phyloP scores from a whole-genome alignment of 2,888 invertebrate genomes.

The Dichetophora obliterata region DNA sequence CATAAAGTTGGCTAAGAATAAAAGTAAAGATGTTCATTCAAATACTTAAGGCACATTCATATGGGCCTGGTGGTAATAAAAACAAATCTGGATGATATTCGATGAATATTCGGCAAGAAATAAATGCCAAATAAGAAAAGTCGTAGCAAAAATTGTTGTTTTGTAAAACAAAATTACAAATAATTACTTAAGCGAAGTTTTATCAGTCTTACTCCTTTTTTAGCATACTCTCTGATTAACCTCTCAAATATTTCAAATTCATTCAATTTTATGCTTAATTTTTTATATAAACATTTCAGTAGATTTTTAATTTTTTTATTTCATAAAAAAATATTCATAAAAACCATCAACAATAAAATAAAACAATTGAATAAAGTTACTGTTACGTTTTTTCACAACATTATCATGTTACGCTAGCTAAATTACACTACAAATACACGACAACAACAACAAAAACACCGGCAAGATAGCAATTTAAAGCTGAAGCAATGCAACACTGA shows the following conservation, averaged over 20 bases:
- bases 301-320: too few relatives aligned
- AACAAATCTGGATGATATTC: background rate
- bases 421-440: background rate
- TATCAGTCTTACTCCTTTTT: too few relatives aligned
- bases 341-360: background rate
- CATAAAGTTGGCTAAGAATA: background rate
- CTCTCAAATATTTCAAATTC: too few relatives aligned
- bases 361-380: constrained; percentile 25
- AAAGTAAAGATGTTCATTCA: too few relatives aligned
- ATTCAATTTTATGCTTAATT: too few relatives aligned
- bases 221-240: too few relatives aligned
- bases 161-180: too few relatives aligned
- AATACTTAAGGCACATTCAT: background rate
- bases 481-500: background rate
- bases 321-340: too few relatives aligned
- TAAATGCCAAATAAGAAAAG: background rate
- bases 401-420: constrained; percentile 1
- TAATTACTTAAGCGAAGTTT: too few relatives aligned
- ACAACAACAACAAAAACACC: constrained; percentile 18
- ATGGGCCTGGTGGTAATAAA: background rate
- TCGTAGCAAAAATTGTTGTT: too few relatives aligned
- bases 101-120: background rate
- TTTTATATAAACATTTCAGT: too few relatives aligned
- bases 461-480: background rate
- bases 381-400: constrained; percentile 21